Conservation (phyloP, 2,888 invertebrate species). For the Himalopsyche japonica region DNA sequence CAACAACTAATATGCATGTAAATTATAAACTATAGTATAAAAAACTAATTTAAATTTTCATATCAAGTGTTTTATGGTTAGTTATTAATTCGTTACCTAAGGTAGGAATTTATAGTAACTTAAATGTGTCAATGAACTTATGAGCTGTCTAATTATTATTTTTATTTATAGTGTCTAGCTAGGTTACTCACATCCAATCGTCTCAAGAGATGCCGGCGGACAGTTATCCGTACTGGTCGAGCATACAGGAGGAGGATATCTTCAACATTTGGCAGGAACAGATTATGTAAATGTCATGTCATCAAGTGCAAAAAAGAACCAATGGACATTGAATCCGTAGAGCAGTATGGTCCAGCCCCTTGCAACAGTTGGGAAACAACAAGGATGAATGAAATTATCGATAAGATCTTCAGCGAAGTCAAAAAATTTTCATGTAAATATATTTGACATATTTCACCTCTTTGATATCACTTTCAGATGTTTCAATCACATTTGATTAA, state of each 20-base stretch:
- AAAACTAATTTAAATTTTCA: no score
- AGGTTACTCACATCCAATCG: slow-evolving; percentile 26
- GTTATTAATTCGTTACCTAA: no score
- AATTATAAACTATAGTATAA: no score
- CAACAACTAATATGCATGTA: no score
- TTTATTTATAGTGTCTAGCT: slow-evolving; percentile 31
- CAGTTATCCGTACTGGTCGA: slow-evolving; percentile 5
- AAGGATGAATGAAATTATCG: slow-evolving; percentile 25
- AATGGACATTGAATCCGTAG: slow-evolving; percentile 1
- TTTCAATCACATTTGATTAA: no score
- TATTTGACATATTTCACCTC: background rate
- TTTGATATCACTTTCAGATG: no score
- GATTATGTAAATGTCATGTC: slow-evolving; percentile 14
- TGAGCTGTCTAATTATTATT: background rate
- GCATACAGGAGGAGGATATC: slow-evolving; percentile 20
- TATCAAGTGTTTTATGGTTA: no score
- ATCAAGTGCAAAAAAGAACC: background rate
- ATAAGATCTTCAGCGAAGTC: slow-evolving; percentile 36
- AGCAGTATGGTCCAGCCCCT: background rate
- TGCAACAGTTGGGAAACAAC: slow-evolving; percentile 11
- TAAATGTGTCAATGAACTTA: no score
- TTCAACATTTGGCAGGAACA: slow-evolving; percentile 17
- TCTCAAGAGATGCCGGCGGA: slow-evolving; percentile 11
- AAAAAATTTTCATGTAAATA: slow-evolving; percentile 30
- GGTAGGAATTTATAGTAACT: no score